phyloP scores from a whole-genome alignment of 2,888 invertebrate genomes.

The Drosophila colorata region DNA sequence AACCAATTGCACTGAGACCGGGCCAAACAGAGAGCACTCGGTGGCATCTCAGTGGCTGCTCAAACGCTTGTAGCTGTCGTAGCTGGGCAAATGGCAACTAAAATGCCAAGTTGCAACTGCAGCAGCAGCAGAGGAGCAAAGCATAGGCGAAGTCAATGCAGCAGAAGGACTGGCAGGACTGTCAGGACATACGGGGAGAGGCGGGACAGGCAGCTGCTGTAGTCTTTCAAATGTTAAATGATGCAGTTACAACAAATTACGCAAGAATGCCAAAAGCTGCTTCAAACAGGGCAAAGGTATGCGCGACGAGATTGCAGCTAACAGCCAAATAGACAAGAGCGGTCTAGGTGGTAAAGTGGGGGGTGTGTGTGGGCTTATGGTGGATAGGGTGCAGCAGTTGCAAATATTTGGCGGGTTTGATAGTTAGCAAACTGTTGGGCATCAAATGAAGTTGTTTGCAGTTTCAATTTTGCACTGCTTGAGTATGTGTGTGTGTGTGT shows the following conservation, averaged over 20 bases:
- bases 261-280: constrained; percentile 53
- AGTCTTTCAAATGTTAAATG: constrained; percentile 75
- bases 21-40: constrained; percentile 20
- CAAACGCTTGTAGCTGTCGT: constrained; percentile 49
- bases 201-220: constrained; percentile 18
- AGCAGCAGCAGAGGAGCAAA: constrained; percentile 11
- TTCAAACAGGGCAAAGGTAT: constrained; percentile 48
- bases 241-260: constrained; percentile 76
- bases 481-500: neutral
- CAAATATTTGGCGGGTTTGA: constrained; percentile 65
- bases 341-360: neutral
- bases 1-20: constrained; percentile 56
- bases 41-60: constrained; percentile 46
- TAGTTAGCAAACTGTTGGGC: constrained; percentile 64
- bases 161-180: constrained; percentile 12
- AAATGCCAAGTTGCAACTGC: constrained; percentile 51
- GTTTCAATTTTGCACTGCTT: constrained; percentile 58
- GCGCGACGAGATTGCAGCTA: constrained; percentile 50
- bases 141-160: constrained; percentile 23
- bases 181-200: constrained; percentile 13
- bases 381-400: constrained; percentile 17
- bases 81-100: constrained; percentile 64
- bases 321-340: constrained; percentile 28
- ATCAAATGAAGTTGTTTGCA: constrained; percentile 70
- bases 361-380: neutral